phyloP scores from a whole-genome alignment of 2,113 vertebrate genomes.

The Rhynchomys soricoides region DNA sequence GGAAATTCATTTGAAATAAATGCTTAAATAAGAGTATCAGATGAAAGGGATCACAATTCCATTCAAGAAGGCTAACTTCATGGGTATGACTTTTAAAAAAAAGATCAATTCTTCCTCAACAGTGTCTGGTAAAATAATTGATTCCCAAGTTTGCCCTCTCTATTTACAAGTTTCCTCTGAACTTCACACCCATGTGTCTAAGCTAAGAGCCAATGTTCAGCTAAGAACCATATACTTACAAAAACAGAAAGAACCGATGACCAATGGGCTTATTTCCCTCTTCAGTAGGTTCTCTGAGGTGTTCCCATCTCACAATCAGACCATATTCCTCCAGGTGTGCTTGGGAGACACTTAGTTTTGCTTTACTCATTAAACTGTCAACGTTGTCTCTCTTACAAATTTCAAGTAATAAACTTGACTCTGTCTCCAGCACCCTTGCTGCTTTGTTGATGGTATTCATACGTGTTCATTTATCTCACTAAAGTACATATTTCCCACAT shows the following conservation, averaged over 20 bases:
- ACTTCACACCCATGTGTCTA: not conserved
- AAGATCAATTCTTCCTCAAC: not conserved
- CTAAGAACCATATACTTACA: not conserved
- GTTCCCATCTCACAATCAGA: not conserved
- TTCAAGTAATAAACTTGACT: not conserved
- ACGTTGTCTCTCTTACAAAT: not conserved
- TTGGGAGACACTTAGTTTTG: not conserved
- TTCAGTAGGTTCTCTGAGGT: not conserved
- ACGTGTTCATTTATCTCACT: not conserved
- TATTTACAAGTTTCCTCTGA: not conserved
- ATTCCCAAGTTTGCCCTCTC: not conserved
- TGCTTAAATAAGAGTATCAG: not conserved
- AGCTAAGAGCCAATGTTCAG: not conserved
- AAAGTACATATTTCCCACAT: not conserved
- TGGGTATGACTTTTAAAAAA: not conserved
- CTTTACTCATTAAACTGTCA: not conserved
- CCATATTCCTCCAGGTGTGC: too few species aligned
- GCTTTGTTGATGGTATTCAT: not conserved
- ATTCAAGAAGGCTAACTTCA: not conserved
- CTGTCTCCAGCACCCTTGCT: not conserved
- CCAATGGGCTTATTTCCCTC: not conserved
- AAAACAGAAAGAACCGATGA: not conserved
- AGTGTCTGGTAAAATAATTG: not conserved
- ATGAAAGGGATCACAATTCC: not conserved
- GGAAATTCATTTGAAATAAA: not conserved